Conservation (phyloP, 1,140 invertebrate species). For the Macrobrachium rosenbergii region DNA sequence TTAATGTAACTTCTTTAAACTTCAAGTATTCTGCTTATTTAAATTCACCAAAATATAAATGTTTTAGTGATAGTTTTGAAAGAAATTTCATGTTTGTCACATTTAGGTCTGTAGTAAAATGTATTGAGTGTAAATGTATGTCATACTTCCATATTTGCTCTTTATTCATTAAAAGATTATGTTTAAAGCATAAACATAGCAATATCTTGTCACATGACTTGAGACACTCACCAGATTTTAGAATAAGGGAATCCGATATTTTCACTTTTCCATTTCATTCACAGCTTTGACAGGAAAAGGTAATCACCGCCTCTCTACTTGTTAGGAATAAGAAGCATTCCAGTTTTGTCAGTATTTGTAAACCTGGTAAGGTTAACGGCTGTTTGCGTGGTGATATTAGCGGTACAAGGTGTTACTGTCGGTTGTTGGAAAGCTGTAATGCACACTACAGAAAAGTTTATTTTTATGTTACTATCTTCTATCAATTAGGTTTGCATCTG, state of each 20-base stretch:
- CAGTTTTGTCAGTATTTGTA: too few relatives aligned
- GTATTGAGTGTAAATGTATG: constrained; percentile 39
- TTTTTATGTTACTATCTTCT: too few relatives aligned
- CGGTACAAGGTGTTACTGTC: too few relatives aligned
- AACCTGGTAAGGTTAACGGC: too few relatives aligned
- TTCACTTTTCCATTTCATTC: neutral
- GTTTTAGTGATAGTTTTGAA: constrained; percentile 49
- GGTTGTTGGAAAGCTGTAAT: too few relatives aligned
- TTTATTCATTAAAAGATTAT: constrained; percentile 13
- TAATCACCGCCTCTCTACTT: too few relatives aligned
- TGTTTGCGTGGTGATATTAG: too few relatives aligned
- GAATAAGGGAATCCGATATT: constrained; percentile 27
- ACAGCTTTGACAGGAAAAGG: constrained; percentile 47
- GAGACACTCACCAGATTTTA: constrained; percentile 37
- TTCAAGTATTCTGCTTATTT: constrained; percentile 51
- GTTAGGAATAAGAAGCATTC: too few relatives aligned
- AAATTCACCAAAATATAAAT: constrained; percentile 43
- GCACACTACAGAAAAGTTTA: too few relatives aligned
- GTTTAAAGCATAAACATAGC: constrained; percentile 6
- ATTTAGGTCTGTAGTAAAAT: constrained; percentile 38
- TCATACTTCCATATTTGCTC: constrained; percentile 11
- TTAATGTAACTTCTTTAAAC: constrained; percentile 50
- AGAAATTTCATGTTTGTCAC: constrained; percentile 37
- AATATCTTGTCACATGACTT: constrained; percentile 9
- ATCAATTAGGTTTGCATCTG: too few relatives aligned